Conservation (phyloP, 2,888 invertebrate genomes). For the Oscheius sp. region DNA sequence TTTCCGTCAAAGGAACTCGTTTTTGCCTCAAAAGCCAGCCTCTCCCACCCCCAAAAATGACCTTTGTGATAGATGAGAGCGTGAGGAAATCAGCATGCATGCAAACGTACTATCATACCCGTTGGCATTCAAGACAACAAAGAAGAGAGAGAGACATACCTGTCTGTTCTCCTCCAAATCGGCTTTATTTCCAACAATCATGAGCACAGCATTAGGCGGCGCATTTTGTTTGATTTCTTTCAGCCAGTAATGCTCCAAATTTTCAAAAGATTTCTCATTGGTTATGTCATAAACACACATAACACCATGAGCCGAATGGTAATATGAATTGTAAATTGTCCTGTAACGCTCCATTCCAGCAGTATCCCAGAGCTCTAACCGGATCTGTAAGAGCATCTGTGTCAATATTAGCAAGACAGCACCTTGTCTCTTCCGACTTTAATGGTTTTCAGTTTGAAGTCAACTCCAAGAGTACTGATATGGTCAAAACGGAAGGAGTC, state of each 20-base stretch:
- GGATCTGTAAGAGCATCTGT: constrained; percentile 45
- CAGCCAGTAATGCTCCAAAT: constrained; percentile 70
- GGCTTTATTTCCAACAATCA: constrained; percentile 70
- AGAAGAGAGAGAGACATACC: constrained; percentile 32
- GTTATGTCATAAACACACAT: constrained; percentile 70
- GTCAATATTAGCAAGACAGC: constrained; percentile 3
- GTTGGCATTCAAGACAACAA: not conserved
- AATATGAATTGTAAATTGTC: constrained; percentile 70
- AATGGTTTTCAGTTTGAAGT: constrained; percentile 70
- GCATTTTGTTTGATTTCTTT: constrained; percentile 69
- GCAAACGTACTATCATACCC: not conserved
- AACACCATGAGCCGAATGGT: constrained; percentile 70
- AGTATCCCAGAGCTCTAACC: constrained; percentile 67
- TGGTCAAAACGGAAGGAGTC: constrained; percentile 66
- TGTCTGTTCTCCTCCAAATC: constrained; percentile 67
- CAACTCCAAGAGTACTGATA: constrained; percentile 69
- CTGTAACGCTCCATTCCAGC: constrained; percentile 69
- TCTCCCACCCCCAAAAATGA: constrained; percentile 23
- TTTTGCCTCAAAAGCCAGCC: too few relatives aligned
- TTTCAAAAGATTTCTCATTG: constrained; percentile 66
- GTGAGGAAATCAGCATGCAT: not conserved
- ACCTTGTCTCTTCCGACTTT: constrained; percentile 69
- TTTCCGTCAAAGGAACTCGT: too few relatives aligned
- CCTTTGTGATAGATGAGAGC: constrained; percentile 17
- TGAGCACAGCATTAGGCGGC: constrained; percentile 69